Percentiles rank a stretch among this genome's conserved stretches.
These are phyloP conservation scores for Sisor rabdophorus DNA, from an alignment of 2,113 vertebrate species.

Conservation along the genomic window DNA sequence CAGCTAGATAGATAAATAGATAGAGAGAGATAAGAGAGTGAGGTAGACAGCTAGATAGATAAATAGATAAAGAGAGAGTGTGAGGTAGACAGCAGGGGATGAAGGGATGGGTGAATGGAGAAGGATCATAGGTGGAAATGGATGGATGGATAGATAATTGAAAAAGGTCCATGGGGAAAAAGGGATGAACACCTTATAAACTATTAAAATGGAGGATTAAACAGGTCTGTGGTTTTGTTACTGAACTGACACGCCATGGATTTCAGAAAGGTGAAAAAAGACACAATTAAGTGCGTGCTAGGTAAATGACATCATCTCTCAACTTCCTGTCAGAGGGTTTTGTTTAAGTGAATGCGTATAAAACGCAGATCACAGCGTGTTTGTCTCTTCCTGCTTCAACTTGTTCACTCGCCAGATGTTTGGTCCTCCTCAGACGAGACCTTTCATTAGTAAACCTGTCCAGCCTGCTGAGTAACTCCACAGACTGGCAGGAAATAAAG, in stretches of 20 bases:
- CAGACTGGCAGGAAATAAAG: neutral
- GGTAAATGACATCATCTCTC: slow-evolving; percentile 7
- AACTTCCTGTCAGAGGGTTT: slow-evolving; percentile 7
- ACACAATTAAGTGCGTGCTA: neutral
- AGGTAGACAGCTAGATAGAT: no score
- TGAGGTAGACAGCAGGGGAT: no score
- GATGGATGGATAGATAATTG: no score
- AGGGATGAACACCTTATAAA: neutral
- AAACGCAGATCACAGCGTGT: neutral
- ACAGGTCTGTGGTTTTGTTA: neutral
- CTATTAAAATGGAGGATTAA: neutral
- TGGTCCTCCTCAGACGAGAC: slow-evolving; percentile 4
- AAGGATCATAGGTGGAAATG: no score
- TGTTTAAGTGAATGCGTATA: neutral
- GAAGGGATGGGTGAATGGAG: no score
- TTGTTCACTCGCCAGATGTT: slow-evolving; percentile 22
- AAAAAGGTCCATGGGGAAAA: no score
- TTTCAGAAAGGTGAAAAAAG: neutral
- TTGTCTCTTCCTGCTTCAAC: slow-evolving; percentile 8
- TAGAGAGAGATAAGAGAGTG: no score
- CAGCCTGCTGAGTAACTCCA: neutral
- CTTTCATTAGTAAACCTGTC: slow-evolving; percentile 16
- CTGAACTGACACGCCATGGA: neutral
- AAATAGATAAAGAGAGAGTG: no score
- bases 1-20: no score